Evolutionary conservation across 2,888 invertebrate species (phyloP).

Genomic region (Pollenia labialis): DNA sequence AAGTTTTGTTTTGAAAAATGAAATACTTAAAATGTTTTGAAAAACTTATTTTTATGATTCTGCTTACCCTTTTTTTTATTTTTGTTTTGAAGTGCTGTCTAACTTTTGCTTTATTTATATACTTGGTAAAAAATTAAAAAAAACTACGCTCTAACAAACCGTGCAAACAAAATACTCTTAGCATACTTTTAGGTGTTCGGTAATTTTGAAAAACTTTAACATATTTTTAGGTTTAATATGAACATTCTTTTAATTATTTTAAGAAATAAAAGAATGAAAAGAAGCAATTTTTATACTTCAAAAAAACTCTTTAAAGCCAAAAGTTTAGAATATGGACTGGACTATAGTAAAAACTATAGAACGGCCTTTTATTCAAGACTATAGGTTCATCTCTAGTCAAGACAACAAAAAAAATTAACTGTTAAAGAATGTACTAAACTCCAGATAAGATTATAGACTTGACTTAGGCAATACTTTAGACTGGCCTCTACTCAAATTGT

Average conservation of each 20-base stretch:
- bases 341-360: too few relatives aligned
- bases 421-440: too few relatives aligned
- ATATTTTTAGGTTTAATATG: neutral
- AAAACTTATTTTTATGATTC: neutral
- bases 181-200: neutral
- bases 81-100: constrained; percentile 12
- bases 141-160: neutral
- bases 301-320: too few relatives aligned
- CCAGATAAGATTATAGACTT: too few relatives aligned
- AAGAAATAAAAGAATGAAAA: neutral
- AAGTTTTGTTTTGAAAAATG: constrained; percentile 22
- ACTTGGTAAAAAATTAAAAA: neutral
- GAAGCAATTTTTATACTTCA: too few relatives aligned
- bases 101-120: neutral
- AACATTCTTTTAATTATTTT: neutral
- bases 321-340: too few relatives aligned
- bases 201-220: neutral
- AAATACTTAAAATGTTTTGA: neutral
- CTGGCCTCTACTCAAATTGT: too few relatives aligned
- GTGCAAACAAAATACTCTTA: neutral
- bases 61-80: too few relatives aligned
- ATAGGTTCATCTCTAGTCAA: too few relatives aligned
- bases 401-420: too few relatives aligned
- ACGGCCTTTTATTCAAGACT: too few relatives aligned
- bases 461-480: too few relatives aligned